Conservation (phyloP, 1,140 invertebrate genomes). For the Drosophila neocordata region DNA sequence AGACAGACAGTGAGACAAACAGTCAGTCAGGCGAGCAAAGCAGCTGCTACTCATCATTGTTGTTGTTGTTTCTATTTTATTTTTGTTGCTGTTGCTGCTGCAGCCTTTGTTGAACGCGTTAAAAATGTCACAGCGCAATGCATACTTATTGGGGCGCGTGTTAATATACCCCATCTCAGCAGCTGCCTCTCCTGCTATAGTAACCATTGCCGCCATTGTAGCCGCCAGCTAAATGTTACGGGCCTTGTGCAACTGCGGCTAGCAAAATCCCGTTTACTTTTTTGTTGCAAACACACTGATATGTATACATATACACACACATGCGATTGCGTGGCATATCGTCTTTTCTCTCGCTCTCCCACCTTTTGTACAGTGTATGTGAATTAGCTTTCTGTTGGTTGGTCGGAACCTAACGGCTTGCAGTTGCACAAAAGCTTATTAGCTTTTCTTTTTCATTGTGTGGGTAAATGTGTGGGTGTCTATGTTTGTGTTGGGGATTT, state of each 20-base stretch:
- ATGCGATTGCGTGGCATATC: constrained; percentile 15
- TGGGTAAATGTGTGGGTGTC: not conserved
- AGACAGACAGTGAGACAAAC: not conserved
- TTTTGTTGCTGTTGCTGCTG: constrained; percentile 21
- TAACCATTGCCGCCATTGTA: constrained; percentile 14
- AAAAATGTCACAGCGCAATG: constrained; percentile 81
- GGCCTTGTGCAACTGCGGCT: constrained; percentile 70
- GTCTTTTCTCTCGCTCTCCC: constrained; percentile 33
- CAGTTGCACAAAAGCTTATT: constrained; percentile 81
- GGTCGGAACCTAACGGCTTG: constrained; percentile 54
- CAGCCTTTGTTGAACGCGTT: constrained; percentile 71
- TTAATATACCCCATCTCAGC: constrained; percentile 59
- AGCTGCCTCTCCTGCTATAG: not conserved
- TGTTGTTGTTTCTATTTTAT: constrained; percentile 36
- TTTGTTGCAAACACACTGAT: constrained; percentile 50
- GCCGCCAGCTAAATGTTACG: constrained; percentile 70
- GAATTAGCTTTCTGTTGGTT: constrained; percentile 74
- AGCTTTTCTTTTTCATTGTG: constrained; percentile 44
- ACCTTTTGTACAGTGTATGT: constrained; percentile 75
- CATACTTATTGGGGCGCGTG: constrained; percentile 80
- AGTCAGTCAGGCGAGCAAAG: not conserved
- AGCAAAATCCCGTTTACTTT: constrained; percentile 58
- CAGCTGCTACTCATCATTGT: constrained; percentile 41
- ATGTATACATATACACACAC: constrained; percentile 6
- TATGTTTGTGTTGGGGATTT: constrained; percentile 7